phyloP scores from a whole-genome alignment of 2,888 invertebrate genomes.

The Doris montereyensis region DNA sequence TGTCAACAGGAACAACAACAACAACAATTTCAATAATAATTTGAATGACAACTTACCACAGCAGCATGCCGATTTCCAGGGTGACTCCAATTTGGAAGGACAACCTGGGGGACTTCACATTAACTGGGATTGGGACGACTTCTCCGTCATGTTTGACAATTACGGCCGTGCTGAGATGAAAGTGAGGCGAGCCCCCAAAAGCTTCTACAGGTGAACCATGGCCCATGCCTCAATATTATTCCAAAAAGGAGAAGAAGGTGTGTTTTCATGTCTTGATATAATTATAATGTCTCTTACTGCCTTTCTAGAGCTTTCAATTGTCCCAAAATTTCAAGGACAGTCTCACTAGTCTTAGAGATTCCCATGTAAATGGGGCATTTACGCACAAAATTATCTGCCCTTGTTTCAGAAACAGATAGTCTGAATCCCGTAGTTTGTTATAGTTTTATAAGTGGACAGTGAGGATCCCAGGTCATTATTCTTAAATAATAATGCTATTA shows the following conservation, averaged over 20 bases:
- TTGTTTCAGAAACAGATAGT: too few species aligned
- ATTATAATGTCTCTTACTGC: too few species aligned
- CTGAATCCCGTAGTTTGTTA: too few species aligned
- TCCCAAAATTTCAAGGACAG: too few species aligned
- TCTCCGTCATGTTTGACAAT: conserved; percentile 62
- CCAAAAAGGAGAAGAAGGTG: conserved; percentile 64
- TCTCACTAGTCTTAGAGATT: too few species aligned
- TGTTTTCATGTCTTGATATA: too few species aligned
- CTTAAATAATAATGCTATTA: too few species aligned
- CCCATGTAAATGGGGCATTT: too few species aligned
- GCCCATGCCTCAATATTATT: conserved; percentile 78
- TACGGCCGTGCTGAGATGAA: conserved; percentile 66
- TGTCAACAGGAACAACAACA: not conserved
- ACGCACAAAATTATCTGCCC: too few species aligned
- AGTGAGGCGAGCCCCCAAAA: conserved; percentile 63
- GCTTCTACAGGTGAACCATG: conserved; percentile 78
- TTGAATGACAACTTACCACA: not conserved
- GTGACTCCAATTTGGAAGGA: conserved; percentile 26
- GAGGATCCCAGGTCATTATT: too few species aligned
- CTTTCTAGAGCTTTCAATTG: too few species aligned
- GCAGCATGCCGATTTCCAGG: not conserved
- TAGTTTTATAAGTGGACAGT: too few species aligned
- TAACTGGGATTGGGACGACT: conserved; percentile 67
- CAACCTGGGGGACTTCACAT: conserved; percentile 45
- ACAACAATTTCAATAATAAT: conserved; percentile 6